Base-by-base conservation (phyloP, 2,888 invertebrate genomes). In the Frankliniella intonsa region DNA sequence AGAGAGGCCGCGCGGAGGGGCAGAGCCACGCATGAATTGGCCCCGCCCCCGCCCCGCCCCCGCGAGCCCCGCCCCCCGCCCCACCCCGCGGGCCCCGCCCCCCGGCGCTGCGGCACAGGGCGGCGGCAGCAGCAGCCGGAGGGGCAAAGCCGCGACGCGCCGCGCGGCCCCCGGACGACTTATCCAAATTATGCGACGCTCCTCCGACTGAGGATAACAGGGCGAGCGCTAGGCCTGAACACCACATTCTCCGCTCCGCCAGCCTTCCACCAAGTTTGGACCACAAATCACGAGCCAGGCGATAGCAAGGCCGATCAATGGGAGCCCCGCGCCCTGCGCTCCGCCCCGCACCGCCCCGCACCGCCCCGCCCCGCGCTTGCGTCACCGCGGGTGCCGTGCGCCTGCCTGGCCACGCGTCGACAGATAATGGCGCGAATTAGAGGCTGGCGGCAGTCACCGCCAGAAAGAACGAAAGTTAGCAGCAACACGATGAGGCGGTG, bases 251-350 rank as follows among this genome's bases (percentile, higher is more conserved):
- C 38, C 38, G 38, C 38, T 38, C 38, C 38, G 38, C 38, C 38
- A 5, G 69, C 69, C n/a, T 76, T 76, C 25, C 22, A 1, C 62
- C 25, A 76, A 76, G 69, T 76, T 76, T 76, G 25, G 69, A 76
- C 69, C 69, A 76, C 69, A 76, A 76, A 76, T 76, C 69, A 76
- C 69, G 22, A 22, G 22, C 69, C n/a, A 76, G 69, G 22, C 69
- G 62, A 62, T 62, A 62, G 62, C 62, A 62, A 12, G 25, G 25
- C 69, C 69, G 69, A 76, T 76, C 69, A 76, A 76, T 76, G 69
- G 9, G 22, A 76, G 22, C 38, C 38, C 38, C 38, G 38, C 38
- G 38, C 38, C 38, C 38, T 38, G 38, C 38, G 5, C 38, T 5
- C 38, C 38, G 38, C 38, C 38, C 38, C 38, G 38, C 38, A 5